phyloP scores from a whole-genome alignment of 35 echinoderm and acorn worm species.

The Lytechinus pictus region DNA sequence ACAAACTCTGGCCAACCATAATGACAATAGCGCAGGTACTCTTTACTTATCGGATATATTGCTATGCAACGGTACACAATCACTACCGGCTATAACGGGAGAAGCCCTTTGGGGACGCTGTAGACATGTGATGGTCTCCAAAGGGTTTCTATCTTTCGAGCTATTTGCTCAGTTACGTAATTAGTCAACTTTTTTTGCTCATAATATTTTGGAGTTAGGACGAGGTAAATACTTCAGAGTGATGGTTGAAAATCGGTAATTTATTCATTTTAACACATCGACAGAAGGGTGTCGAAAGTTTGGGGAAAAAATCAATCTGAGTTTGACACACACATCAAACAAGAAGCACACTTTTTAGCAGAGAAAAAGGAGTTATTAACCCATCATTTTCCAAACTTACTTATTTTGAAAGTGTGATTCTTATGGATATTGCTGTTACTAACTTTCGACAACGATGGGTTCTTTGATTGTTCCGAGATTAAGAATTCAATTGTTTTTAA shows the following conservation, averaged over 20 bases:
- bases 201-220: not conserved
- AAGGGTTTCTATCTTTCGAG: not conserved
- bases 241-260: not conserved
- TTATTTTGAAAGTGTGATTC: no score
- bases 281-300: not conserved
- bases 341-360: no score
- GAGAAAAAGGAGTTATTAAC: no score
- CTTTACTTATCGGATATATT: not conserved
- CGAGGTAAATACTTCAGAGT: not conserved
- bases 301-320: not conserved
- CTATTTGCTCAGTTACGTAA: not conserved
- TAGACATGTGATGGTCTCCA: not conserved
- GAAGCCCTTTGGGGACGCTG: not conserved
- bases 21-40: not conserved
- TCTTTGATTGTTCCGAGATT: no score
- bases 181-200: constrained; percentile 1
- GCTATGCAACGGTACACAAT: constrained; percentile 27
- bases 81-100: not conserved
- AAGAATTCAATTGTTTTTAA: no score
- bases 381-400: no score
- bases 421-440: no score
- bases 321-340: no score
- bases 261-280: not conserved
- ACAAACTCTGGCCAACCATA: not conserved
- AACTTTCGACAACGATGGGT: no score